A percentile compares a stretch with the other conserved stretches of the same genome.
Conservation (phyloP, 1,140 invertebrate species). For the Zaprionus ornatus region DNA sequence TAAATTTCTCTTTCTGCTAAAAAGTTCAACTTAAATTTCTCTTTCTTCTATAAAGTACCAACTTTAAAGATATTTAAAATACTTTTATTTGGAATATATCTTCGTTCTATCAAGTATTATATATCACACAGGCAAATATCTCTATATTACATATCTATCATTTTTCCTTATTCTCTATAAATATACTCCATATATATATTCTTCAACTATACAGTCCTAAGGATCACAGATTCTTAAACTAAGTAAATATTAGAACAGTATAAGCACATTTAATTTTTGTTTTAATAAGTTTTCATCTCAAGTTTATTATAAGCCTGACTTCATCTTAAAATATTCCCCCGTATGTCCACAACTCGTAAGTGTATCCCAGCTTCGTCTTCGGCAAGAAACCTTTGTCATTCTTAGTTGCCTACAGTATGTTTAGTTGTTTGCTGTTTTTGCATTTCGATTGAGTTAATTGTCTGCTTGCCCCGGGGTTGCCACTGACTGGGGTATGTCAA, state of each 20-base stretch:
- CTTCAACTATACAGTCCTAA: too few species aligned
- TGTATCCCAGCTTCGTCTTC: constrained; percentile 5
- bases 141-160: too few species aligned
- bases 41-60: neutral
- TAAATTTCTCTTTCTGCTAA: neutral
- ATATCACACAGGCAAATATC: too few species aligned
- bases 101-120: too few species aligned
- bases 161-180: too few species aligned
- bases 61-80: neutral
- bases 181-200: too few species aligned
- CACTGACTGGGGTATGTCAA: constrained; percentile 79
- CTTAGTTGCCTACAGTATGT: constrained; percentile 9
- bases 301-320: too few species aligned
- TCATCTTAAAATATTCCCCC: too few species aligned
- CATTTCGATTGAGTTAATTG: constrained; percentile 80
- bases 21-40: neutral
- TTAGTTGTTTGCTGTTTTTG: constrained; percentile 48
- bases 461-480: constrained; percentile 54
- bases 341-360: neutral
- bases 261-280: too few species aligned
- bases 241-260: fast-evolving
- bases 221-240: too few species aligned
- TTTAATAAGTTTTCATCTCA: too few species aligned
- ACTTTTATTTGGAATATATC: too few species aligned
- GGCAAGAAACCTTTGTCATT: neutral